These are phyloP conservation scores for Triops cancriformis DNA, from an alignment of 1,140 invertebrate genomes.

Conservation along the genomic window DNA sequence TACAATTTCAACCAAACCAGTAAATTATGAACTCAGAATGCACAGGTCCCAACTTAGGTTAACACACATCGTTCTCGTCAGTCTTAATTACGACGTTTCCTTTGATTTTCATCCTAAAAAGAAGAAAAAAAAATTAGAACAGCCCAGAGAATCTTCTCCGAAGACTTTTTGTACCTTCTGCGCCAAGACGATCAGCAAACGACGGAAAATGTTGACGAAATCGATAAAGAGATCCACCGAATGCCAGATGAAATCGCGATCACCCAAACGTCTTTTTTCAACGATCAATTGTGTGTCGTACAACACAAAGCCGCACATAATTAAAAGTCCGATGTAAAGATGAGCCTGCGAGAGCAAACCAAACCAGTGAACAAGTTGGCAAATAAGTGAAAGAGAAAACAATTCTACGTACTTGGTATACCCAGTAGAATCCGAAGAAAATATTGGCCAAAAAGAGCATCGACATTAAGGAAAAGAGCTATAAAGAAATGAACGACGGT, in stretches of 20 bases:
- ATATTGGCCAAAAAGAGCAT: constrained; percentile 74
- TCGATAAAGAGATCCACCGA: constrained; percentile 86
- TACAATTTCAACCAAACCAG: background rate
- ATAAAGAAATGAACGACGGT: constrained; percentile 31
- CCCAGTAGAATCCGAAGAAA: constrained; percentile 69
- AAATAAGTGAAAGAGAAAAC: background rate
- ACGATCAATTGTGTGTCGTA: constrained; percentile 95
- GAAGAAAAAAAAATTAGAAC: background rate
- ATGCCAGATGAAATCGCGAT: constrained; percentile 85
- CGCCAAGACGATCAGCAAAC: constrained; percentile 75
- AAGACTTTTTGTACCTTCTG: constrained; percentile 60
- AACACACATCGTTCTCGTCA: background rate
- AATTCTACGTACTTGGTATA: constrained; percentile 61
- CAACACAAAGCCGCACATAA: constrained; percentile 90
- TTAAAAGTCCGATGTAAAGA: constrained; percentile 73
- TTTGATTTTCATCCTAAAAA: constrained; percentile 19
- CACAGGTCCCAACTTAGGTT: background rate
- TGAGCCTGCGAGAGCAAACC: constrained; percentile 50
- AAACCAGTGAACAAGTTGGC: background rate
- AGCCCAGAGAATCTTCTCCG: background rate
- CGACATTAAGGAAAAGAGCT: constrained; percentile 70
- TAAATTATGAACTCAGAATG: background rate
- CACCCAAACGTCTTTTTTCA: constrained; percentile 80
- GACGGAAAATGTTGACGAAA: constrained; percentile 81
- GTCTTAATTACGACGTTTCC: constrained; percentile 11